Evolutionary conservation across 2,888 invertebrate species (phyloP), one percentile per base, ranked within the genome.

Genomic region (Diloba caeruleocephala): DNA sequence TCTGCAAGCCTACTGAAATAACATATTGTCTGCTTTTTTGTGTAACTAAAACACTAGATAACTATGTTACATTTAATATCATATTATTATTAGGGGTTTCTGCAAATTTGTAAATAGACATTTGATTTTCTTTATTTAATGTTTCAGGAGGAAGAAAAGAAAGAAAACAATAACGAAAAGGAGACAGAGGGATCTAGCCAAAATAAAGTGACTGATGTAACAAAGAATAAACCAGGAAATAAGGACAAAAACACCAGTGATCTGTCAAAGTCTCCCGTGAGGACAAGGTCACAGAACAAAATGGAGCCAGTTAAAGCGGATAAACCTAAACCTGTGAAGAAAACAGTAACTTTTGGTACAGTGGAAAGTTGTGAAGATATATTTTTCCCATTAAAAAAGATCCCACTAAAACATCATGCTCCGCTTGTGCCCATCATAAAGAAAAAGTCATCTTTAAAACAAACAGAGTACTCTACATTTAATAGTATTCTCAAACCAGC

Each of bases 301-400:
- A 94, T 94, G 94, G 93, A 93, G 57, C 85, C 89, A 45, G 68
- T 72, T 17, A 92, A 90, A 76, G 79, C 75, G 61, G 89, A 92
- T 34, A 90, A 92, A 82, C 84, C 85, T n/a, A 92, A 91, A 83
- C 89, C 90, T 72, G 88, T 94, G 50, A 95, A 95, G 83, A 95
- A 95, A 88, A 95, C 95, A 34, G 95, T 95, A 14, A 95, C 95
- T 43, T 95, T 95, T 84, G 95, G 95, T 61, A 94, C 94, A 68
- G 94, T 95, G 51, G 95, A 95, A 78, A 95, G 95, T 61, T 95
- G 95, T 81, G 95, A 95, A 82, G 95, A 95, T 76, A 92, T 90
- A 58, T 89, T 94, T 71, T 90, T 94, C 63, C 93, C 94, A 23
- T 84, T 94, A 4, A 95, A 94, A 78, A 94, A 94, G 72, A 89